Evolutionary conservation across 2,888 invertebrate species (phyloP), one percentile per base, ranked within the genome.

Genomic region (Linyphia triangularis): DNA sequence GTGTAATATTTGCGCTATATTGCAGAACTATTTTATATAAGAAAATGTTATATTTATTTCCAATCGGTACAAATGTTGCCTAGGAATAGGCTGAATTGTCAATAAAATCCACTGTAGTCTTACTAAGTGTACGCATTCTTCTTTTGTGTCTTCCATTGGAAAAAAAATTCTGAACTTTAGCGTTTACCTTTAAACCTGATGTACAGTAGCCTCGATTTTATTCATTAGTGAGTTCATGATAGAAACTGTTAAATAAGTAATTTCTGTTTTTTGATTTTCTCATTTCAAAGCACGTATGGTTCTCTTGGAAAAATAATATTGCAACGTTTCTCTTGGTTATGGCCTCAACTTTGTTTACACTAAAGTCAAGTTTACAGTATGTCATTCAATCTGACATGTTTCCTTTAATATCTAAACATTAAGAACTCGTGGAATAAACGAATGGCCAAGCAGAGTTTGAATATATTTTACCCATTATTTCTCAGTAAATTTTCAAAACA

Each of bases 31-130:
- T 85, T 85, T 85, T 85, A 85, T 85, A 85, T 85, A 43, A 85
- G 43, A 85, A 81, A 75, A 75, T 81, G 86, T 86, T 86, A 86
- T 86, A 86, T 86, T 86, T 86, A 86, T 86, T 86, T 86, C 78
- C 72, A 72, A 40, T 43, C 33, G 72, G 72, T 78, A 81, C 61
- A 79, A 86, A 86, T 86, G 86, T 81, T 79, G 79, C 72, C 73
- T 73, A 19, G 65, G 67, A 84, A 81, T 65, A 72, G 79, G 79
- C 86, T 79, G 79, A 85, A 84, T 69, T 84, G 77, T 85, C 77
- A 85, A 85, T 85, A 85, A 85, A 85, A 85, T 69, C 77, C 77
- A 85, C 85, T 85, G 85, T 85, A 85, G 85, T 85, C 75, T 85
- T 77, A 84, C 33, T 69, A 67, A 63, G 67, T 85, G 40, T 77